Evolutionary conservation across 2,113 vertebrate species (phyloP).

Genomic region (Semicossyphus pulcher): DNA sequence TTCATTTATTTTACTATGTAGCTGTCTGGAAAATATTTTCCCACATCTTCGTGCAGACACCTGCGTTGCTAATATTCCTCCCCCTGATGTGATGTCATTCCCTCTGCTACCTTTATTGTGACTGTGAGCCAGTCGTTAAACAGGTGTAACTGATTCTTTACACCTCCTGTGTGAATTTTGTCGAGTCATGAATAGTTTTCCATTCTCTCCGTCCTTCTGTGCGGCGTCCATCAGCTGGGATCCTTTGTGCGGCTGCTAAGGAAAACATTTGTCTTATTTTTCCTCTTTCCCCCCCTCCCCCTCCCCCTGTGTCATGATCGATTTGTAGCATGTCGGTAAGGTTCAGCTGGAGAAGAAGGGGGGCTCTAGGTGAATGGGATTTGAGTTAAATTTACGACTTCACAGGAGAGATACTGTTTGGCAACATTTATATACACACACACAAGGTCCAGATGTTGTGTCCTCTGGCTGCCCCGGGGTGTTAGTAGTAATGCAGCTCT

Average conservation of each 20-base stretch:
- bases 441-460: conserved; percentile 72
- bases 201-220: conserved; percentile 27
- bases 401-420: conserved; percentile 60
- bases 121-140: conserved; percentile 13
- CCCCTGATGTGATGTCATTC: conserved; percentile 65
- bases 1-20: conserved; percentile 5
- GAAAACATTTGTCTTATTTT: conserved; percentile 55
- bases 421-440: conserved; percentile 53
- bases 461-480: conserved; percentile 69
- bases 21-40: conserved; percentile 33
- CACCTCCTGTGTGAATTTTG: conserved; percentile 39
- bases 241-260: conserved; percentile 58
- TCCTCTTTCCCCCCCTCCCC: not conserved
- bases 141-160: conserved; percentile 54
- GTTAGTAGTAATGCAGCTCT: conserved; percentile 34
- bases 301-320: conserved; percentile 37
- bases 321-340: conserved; percentile 59
- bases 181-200: conserved; percentile 32
- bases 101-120: conserved; percentile 38
- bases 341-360: conserved; percentile 10
- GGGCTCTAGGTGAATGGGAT: conserved; percentile 49
- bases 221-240: conserved; percentile 29
- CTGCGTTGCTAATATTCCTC: conserved; percentile 37
- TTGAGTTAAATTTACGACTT: conserved; percentile 54
- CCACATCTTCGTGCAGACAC: conserved; percentile 27